These are phyloP conservation scores for Phortica okadai DNA, from an alignment of 2,888 invertebrate genomes.

Conservation along the genomic window DNA sequence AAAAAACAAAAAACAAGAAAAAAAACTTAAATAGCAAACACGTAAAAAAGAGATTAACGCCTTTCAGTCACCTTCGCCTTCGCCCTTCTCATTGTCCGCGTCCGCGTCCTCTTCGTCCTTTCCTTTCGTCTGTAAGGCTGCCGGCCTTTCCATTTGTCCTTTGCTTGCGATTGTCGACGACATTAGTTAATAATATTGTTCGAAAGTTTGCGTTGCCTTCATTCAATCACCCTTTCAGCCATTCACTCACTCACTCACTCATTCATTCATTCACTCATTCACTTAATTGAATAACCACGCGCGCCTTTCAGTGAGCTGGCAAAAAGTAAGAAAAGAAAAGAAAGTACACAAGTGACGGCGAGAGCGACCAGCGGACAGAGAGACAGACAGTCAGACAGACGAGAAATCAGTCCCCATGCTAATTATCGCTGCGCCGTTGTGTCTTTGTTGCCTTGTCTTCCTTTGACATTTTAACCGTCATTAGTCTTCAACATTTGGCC, in stretches of 20 bases:
- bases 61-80: constrained; percentile 42
- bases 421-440: not conserved
- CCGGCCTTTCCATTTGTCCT: not conserved
- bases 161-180: not conserved
- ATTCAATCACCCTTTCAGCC: not conserved
- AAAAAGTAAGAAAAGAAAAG: not conserved
- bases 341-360: not conserved
- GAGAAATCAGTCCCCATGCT: not conserved
- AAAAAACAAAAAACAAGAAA: constrained; percentile 25
- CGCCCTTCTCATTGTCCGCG: not conserved
- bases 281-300: constrained; percentile 12
- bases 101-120: not conserved
- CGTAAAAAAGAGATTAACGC: constrained; percentile 72
- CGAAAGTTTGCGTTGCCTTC: not conserved
- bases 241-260: not conserved
- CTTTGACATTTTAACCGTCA: constrained; percentile 30
- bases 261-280: constrained; percentile 2
- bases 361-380: too few species aligned
- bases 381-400: too few species aligned
- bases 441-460: not conserved
- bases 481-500: constrained; percentile 7
- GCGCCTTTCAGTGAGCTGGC: not conserved
- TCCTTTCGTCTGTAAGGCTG: not conserved
- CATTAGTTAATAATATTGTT: not conserved
- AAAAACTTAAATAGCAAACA: constrained; percentile 64